phyloP scores from a whole-genome alignment of 2,797 vertebrate species.

The Paramormyrops hopkinsi region DNA sequence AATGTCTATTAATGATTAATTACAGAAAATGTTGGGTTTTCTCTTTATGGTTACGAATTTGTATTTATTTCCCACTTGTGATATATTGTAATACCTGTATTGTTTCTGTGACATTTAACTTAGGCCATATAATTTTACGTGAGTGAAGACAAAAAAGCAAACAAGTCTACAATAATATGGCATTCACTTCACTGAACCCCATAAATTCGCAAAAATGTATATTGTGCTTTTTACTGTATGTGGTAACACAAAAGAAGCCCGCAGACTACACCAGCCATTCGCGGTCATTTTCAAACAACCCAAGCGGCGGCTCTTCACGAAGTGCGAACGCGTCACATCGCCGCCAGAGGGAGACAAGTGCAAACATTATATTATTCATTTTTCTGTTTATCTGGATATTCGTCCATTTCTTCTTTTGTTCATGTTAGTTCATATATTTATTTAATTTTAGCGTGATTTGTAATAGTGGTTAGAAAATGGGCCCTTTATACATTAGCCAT shows the following conservation, averaged over 20 bases:
- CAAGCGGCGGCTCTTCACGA: not conserved
- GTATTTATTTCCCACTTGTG: not conserved
- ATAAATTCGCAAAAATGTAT: not conserved
- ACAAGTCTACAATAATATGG: not conserved
- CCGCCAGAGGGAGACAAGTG: not conserved
- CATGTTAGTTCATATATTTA: not conserved
- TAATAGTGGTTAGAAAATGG: not conserved
- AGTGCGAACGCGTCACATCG: not conserved
- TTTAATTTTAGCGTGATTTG: not conserved
- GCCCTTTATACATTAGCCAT: not conserved
- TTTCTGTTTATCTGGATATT: not conserved
- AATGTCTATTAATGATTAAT: not conserved
- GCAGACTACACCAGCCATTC: not conserved
- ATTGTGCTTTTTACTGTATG: not conserved
- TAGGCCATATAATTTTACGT: not conserved
- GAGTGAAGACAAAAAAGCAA: not conserved
- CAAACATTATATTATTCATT: not conserved
- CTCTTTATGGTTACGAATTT: not conserved
- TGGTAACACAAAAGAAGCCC: not conserved
- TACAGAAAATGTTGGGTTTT: not conserved
- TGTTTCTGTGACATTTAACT: not conserved
- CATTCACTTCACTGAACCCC: not conserved
- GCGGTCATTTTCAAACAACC: not conserved
- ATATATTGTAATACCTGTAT: not conserved
- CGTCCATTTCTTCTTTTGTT: conserved; percentile 6